Evolutionary conservation across 2,888 invertebrate genomes (phyloP).

Genomic region (Apodemia zela): DNA sequence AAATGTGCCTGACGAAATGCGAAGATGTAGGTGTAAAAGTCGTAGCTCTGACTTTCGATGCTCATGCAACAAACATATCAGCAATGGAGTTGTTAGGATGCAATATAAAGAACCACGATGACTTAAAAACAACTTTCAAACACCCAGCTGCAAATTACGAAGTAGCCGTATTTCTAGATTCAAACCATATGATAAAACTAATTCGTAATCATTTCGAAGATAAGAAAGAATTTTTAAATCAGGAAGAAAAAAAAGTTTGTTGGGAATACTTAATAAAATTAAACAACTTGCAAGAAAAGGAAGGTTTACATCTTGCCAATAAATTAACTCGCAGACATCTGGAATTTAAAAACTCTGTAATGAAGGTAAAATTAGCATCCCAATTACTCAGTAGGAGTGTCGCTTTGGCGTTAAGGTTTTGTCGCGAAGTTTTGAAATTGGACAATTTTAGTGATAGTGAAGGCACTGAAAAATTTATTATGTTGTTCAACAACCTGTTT

Average conservation of each 20-base stretch:
- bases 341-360: conserved; percentile 31
- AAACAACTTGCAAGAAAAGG: conserved; percentile 27
- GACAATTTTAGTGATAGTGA: conserved; percentile 24
- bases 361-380: conserved; percentile 33
- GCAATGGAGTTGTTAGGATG: conserved; percentile 31
- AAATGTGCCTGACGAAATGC: conserved; percentile 27
- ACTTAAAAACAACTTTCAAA: conserved; percentile 28
- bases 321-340: conserved; percentile 30
- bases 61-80: conserved; percentile 28
- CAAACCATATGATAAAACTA: conserved; percentile 31
- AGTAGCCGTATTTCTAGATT: conserved; percentile 31
- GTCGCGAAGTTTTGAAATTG: conserved; percentile 27
- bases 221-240: conserved; percentile 14
- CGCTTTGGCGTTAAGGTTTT: conserved; percentile 28
- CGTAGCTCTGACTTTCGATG: conserved; percentile 34
- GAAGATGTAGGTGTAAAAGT: conserved; percentile 34
- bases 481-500: conserved; percentile 29
- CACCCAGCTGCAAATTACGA: conserved; percentile 30
- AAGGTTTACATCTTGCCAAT: conserved; percentile 30
- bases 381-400: conserved; percentile 33
- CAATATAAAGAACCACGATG: conserved; percentile 19
- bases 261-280: conserved; percentile 28
- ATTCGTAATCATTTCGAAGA: conserved; percentile 31
- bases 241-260: neutral
- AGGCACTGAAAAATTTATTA: conserved; percentile 28